Evolutionary conservation across 2,113 vertebrate species (phyloP).

Genomic region (Choloepus hoffmanni): DNA sequence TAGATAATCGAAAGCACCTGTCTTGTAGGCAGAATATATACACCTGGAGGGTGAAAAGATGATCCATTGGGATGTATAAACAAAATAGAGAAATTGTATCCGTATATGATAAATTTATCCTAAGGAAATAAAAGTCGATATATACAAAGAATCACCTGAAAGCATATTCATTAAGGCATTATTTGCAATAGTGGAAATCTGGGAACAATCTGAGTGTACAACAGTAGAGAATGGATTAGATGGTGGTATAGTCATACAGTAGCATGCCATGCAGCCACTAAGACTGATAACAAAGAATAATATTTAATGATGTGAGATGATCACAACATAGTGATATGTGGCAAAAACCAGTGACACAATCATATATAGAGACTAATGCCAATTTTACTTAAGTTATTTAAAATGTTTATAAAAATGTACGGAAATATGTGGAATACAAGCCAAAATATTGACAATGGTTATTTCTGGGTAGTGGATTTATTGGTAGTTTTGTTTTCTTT

Average conservation of each 20-base stretch:
- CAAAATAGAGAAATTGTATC: neutral
- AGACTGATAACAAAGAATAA: neutral
- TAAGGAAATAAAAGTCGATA: neutral
- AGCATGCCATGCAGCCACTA: neutral
- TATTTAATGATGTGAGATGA: neutral
- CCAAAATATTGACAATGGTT: neutral
- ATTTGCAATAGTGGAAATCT: neutral
- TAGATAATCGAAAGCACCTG: neutral
- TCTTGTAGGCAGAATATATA: neutral
- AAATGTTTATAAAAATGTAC: conserved; percentile 4
- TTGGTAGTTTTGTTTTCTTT: neutral
- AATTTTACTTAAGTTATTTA: neutral
- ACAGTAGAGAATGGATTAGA: neutral
- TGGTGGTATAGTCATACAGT: neutral
- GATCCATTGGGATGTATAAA: neutral
- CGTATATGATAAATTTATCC: neutral
- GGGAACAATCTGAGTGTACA: neutral
- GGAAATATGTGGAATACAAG: neutral
- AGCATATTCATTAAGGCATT: neutral
- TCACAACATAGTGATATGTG: neutral
- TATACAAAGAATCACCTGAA: neutral
- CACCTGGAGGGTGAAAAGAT: neutral
- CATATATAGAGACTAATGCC: neutral
- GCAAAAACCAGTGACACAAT: neutral
- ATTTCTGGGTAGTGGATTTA: neutral